Conservation (phyloP, 2,888 invertebrate genomes). For the Malthinus flaveolus region DNA sequence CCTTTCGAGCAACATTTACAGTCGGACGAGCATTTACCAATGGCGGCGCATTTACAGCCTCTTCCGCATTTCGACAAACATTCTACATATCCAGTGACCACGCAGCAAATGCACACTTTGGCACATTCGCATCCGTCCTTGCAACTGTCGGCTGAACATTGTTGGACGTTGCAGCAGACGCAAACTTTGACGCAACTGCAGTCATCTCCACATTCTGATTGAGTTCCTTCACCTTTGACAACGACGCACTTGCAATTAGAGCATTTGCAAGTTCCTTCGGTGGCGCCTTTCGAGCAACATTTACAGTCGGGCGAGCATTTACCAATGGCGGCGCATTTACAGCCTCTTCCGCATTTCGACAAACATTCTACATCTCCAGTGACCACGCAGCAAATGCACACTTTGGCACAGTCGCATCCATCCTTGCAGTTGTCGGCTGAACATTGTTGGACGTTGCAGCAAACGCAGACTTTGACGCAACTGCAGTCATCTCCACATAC, state of each 20-base stretch:
- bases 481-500: neutral
- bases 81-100: neutral
- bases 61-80: neutral
- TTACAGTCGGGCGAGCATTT: no score
- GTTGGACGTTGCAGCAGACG: no score
- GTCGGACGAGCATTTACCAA: slow-evolving; percentile 9
- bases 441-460: neutral
- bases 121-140: slow-evolving; percentile 12
- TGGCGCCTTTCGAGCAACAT: neutral
- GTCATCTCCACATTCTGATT: slow-evolving; percentile 15
- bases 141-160: no score
- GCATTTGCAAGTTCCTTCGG: slow-evolving; percentile 16
- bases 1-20: no score
- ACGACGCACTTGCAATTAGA: neutral
- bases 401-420: neutral
- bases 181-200: slow-evolving; percentile 8
- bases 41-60: slow-evolving; percentile 5
- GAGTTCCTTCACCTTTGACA: slow-evolving; percentile 9
- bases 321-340: slow-evolving; percentile 10
- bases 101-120: neutral
- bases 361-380: neutral
- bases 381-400: neutral
- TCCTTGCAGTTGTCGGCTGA: slow-evolving; percentile 16
- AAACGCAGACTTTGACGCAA: neutral
- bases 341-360: neutral